phyloP scores from a whole-genome alignment of 2,797 vertebrate species.

The Melopsittacus undulatus region DNA sequence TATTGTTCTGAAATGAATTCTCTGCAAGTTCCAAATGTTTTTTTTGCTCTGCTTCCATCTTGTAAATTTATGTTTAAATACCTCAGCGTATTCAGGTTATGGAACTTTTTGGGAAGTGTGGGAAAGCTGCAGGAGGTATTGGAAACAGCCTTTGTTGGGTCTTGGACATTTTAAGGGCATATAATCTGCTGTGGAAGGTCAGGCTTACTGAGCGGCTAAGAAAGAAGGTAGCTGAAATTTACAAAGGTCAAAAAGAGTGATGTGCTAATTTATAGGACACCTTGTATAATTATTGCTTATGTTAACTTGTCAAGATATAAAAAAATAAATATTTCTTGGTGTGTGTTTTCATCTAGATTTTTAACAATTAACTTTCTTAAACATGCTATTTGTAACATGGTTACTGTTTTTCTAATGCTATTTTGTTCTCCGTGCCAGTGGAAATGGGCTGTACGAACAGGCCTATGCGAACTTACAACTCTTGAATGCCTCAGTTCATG shows the following conservation, averaged over 20 bases:
- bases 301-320: background rate
- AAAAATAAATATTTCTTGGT: background rate
- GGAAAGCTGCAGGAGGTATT: background rate
- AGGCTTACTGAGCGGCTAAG: conserved; percentile 9
- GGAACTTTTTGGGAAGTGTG: conserved; percentile 45
- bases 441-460: background rate
- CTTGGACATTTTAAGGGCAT: conserved; percentile 39
- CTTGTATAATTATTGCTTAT: background rate
- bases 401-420: background rate
- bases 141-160: conserved; percentile 24
- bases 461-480: background rate
- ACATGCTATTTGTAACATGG: background rate
- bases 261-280: conserved; percentile 32
- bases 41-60: background rate
- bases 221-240: conserved; percentile 30
- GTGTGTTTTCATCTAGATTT: background rate
- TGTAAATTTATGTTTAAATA: conserved; percentile 60
- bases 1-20: conserved; percentile 53
- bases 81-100: background rate
- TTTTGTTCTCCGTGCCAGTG: background rate
- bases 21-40: conserved; percentile 40
- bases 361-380: background rate
- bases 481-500: background rate
- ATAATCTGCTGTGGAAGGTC: background rate
- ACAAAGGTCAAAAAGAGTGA: conserved; percentile 29